phyloP scores from a whole-genome alignment of 2,113 vertebrate genomes.

The Pseudopipra pipra region DNA sequence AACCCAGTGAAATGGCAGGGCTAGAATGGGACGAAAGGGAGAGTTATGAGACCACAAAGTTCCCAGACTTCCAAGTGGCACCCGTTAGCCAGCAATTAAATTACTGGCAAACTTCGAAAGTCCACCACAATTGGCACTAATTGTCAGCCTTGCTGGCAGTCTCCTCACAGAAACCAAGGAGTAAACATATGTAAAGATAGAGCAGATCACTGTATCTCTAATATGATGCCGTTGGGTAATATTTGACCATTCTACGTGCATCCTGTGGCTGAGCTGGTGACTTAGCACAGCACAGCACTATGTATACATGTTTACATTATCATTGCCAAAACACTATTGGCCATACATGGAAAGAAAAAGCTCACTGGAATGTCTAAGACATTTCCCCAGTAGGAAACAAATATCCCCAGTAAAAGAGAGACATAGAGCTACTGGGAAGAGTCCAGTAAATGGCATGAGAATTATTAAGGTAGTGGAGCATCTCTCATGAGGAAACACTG shows the following conservation, averaged over 20 bases:
- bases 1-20: conserved; percentile 25
- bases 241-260: neutral
- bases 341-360: neutral
- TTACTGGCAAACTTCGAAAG: conserved; percentile 3
- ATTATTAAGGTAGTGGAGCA: neutral
- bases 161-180: neutral
- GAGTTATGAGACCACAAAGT: conserved; percentile 38
- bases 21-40: neutral
- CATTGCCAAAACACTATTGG: neutral
- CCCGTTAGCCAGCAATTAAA: conserved; percentile 33
- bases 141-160: neutral
- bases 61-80: conserved; percentile 40
- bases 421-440: neutral
- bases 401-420: neutral
- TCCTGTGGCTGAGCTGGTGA: neutral
- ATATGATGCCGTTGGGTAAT: neutral
- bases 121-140: neutral
- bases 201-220: neutral
- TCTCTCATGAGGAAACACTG: neutral
- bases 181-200: neutral
- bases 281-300: neutral
- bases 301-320: neutral
- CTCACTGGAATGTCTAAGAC: neutral
- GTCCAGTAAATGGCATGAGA: neutral
- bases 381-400: neutral